phyloP scores from a whole-genome alignment of 2,888 invertebrate genomes.

The Bimastos eiseni region DNA sequence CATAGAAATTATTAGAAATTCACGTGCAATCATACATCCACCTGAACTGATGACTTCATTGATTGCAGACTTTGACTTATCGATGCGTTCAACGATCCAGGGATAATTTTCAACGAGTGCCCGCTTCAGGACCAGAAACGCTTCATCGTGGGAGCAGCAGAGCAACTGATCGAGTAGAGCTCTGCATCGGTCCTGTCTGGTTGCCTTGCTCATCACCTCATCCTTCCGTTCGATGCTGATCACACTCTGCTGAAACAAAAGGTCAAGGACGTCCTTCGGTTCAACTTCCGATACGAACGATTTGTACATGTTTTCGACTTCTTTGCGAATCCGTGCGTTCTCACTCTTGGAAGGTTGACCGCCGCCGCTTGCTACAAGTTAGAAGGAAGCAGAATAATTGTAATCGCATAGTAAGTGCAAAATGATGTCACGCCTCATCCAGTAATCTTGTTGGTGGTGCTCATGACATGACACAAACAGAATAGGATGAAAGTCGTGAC shows the following conservation, averaged over 20 bases:
- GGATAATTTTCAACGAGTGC: constrained; percentile 28
- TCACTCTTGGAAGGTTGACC: not conserved
- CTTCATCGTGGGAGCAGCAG: constrained; percentile 23
- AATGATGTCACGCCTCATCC: not conserved
- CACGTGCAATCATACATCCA: not conserved
- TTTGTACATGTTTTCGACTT: constrained; percentile 28
- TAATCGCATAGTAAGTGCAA: not conserved
- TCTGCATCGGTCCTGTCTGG: constrained; percentile 31
- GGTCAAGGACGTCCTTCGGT: constrained; percentile 28
- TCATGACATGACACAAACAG: too few relatives aligned
- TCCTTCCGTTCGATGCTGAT: constrained; percentile 33
- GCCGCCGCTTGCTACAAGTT: not conserved
- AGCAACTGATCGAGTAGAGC: constrained; percentile 34
- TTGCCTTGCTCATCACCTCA: constrained; percentile 9
- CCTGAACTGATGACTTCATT: not conserved
- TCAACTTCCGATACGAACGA: constrained; percentile 34
- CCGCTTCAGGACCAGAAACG: constrained; percentile 24
- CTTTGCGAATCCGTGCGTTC: constrained; percentile 28
- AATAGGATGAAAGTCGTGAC: too few relatives aligned
- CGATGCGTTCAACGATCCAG: constrained; percentile 28
- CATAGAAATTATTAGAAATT: not conserved
- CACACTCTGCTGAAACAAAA: constrained; percentile 34
- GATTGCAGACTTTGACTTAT: not conserved
- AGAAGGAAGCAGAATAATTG: not conserved
- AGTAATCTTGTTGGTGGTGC: not conserved